These are phyloP conservation scores for Todus mexicanus DNA, from an alignment of 2,797 vertebrate species.

Conservation along the genomic window DNA sequence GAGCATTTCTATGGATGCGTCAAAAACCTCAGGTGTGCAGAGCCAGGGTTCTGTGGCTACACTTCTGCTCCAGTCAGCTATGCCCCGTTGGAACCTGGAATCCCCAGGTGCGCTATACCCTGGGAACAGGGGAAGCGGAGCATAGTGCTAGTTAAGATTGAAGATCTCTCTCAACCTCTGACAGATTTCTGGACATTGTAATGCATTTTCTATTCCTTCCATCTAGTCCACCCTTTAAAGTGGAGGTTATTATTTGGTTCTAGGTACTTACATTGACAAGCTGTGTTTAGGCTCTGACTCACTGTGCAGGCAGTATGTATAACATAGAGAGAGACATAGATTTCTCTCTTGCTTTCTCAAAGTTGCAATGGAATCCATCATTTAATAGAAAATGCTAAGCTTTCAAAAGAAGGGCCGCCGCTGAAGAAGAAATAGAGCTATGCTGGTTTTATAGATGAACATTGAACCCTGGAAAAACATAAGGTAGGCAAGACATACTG, in stretches of 20 bases:
- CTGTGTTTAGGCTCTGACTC: background rate
- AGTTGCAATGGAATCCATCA: background rate
- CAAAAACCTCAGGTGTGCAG: background rate
- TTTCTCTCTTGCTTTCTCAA: background rate
- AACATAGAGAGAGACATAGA: background rate
- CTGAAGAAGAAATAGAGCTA: background rate
- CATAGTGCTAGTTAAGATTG: background rate
- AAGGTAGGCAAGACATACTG: background rate
- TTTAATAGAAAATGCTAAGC: background rate
- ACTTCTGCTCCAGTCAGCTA: background rate
- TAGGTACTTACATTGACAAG: background rate
- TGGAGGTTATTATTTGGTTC: background rate
- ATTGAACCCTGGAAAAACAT: background rate
- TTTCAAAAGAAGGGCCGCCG: background rate
- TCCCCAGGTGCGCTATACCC: background rate
- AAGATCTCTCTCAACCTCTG: background rate
- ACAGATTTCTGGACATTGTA: background rate
- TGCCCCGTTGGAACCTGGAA: background rate
- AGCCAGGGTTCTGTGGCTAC: background rate
- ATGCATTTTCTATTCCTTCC: constrained; percentile 3
- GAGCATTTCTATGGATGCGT: background rate
- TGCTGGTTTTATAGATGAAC: background rate
- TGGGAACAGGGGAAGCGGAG: background rate
- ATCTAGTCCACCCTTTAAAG: constrained; percentile 4
- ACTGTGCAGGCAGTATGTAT: background rate